Percentiles rank a stretch among this genome's conserved stretches.
Evolutionary conservation across 2,113 vertebrate species (phyloP).

Genomic region (Xenus cinereus): DNA sequence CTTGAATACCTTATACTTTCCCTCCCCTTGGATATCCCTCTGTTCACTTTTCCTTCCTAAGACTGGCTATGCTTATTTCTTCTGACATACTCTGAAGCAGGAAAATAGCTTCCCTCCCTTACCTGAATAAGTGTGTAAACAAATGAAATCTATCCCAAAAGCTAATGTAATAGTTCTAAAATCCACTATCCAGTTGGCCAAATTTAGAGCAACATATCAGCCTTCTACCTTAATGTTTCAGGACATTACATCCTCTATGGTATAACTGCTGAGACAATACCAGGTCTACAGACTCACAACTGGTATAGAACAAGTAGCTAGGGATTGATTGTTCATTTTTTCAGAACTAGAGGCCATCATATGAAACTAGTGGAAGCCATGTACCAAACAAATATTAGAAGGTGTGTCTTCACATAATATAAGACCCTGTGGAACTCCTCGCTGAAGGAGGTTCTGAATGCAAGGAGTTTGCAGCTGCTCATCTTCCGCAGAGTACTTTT

Average conservation of each 20-base stretch:
- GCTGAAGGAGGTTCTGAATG: neutral
- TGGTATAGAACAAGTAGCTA: neutral
- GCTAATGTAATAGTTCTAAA: neutral
- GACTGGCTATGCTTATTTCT: constrained; percentile 33
- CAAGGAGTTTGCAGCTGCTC: neutral
- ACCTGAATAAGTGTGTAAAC: neutral
- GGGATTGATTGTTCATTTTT: neutral
- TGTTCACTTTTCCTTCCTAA: constrained; percentile 28
- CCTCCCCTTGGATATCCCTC: neutral
- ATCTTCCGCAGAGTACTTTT: neutral
- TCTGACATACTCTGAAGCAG: constrained; percentile 33
- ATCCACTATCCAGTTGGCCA: neutral
- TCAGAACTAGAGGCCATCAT: neutral
- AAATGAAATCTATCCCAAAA: neutral
- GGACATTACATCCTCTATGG: neutral
- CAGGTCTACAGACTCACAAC: neutral
- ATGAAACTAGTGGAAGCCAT: neutral
- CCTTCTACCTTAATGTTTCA: neutral
- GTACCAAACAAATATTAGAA: neutral
- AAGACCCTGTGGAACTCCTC: neutral
- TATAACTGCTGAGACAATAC: neutral
- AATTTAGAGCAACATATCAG: neutral
- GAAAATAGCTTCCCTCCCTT: neutral
- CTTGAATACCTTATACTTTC: neutral
- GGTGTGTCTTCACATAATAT: neutral